Evolutionary conservation across 2,888 invertebrate genomes (phyloP).

Genomic region (Cantharis nigra): DNA sequence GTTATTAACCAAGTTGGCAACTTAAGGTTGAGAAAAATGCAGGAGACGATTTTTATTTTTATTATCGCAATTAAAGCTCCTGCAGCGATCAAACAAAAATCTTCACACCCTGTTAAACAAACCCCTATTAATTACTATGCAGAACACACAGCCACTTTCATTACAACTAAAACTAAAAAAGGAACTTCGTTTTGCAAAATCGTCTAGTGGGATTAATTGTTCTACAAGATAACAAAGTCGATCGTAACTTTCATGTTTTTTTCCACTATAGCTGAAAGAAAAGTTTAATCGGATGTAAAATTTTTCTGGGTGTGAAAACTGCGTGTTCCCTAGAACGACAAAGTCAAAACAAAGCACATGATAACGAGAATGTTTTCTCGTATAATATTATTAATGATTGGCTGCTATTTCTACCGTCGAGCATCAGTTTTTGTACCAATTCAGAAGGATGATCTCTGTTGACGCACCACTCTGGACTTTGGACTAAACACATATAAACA

Average conservation of each 20-base stretch:
- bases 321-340: neutral
- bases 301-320: neutral
- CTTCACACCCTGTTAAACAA: neutral
- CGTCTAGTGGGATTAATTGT: neutral
- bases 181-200: neutral
- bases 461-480: too few species aligned
- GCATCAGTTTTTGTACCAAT: too few species aligned
- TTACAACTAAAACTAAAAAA: neutral
- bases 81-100: neutral
- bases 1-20: neutral
- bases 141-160: neutral
- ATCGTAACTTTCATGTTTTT: neutral
- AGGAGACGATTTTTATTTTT: neutral
- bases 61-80: neutral
- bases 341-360: too few species aligned
- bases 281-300: neutral
- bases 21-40: neutral
- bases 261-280: neutral
- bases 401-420: too few species aligned
- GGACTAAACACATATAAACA: neutral
- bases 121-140: neutral
- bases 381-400: too few species aligned
- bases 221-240: neutral
- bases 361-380: too few species aligned
- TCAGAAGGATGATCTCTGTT: too few species aligned